These are phyloP conservation scores for Cyclophora albipunctata DNA, from an alignment of 2,888 invertebrate species.

Conservation along the genomic window DNA sequence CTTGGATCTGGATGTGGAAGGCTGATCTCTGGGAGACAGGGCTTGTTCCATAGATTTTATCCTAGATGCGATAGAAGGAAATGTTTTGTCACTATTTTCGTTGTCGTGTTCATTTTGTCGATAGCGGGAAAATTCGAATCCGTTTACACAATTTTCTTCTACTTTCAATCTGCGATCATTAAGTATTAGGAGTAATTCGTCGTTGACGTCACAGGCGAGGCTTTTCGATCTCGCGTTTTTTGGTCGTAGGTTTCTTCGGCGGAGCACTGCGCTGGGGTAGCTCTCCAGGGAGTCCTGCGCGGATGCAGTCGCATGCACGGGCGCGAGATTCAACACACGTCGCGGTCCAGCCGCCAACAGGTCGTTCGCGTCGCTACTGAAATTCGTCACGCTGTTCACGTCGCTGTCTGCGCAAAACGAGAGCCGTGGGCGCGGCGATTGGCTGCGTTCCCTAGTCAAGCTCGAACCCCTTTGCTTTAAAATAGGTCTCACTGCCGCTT, in stretches of 20 bases:
- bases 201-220: conserved; percentile 64
- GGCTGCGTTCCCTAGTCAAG: conserved; percentile 75
- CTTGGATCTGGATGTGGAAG: conserved; percentile 50
- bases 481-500: conserved; percentile 77
- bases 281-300: conserved; percentile 51
- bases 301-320: conserved; percentile 33
- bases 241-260: conserved; percentile 62
- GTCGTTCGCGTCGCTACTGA: conserved; percentile 64
- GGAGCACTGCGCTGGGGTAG: conserved; percentile 64
- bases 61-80: conserved; percentile 81
- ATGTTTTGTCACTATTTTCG: conserved; percentile 42
- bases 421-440: conserved; percentile 78
- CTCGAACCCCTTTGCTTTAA: conserved; percentile 78
- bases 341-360: conserved; percentile 67
- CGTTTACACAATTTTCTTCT: conserved; percentile 61
- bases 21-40: conserved; percentile 44
- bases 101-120: conserved; percentile 29
- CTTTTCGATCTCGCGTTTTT: conserved; percentile 66
- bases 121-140: conserved; percentile 40
- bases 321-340: conserved; percentile 52
- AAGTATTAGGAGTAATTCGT: conserved; percentile 64
- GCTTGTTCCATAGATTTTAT: conserved; percentile 80
- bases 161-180: conserved; percentile 64
- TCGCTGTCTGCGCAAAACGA: conserved; percentile 76
- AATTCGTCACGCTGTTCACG: conserved; percentile 62